Evolutionary conservation across 92 coral and sea anemone species (phyloP), one percentile per base, ranked within the genome.

Genomic region (Porites lobata): DNA sequence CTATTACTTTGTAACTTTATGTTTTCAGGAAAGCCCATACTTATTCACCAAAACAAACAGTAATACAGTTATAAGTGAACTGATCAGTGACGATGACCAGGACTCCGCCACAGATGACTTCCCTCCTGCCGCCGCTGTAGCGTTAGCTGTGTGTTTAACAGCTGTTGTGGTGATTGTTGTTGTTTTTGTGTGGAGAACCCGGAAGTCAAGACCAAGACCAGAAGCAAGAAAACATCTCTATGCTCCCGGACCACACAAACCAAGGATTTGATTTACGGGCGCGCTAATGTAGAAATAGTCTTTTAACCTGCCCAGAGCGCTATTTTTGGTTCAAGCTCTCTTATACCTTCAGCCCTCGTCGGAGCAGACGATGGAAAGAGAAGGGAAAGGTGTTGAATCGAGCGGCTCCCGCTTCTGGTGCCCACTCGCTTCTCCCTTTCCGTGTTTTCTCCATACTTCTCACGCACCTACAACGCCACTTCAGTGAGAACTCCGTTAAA

Each of bases 111-210:
- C 79, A 53, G 50, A 52, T 4, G 92, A 58, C 53, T 92, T 93
- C 75, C 98, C 94, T 0, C 87, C 98, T 13, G 85, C 76, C 63
- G 98, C 96, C 47, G 94, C 98, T 13, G 85, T 95, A 24, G 81
- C 92, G 4, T 65, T 95, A 80, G 90, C 98, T 21, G 94, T 95
- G 43, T 77, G 91, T 68, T 86, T 95, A 9, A 84, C 86, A 50
- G 87, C 81, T 8, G 88, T 75, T 18, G 94, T 95, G 62, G 52
- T 95, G 6, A 78, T 68, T 17, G 87, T 91, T 1, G 91, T 83
- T 38, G 69, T 91, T 51, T 81, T 65, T 47, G 94, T 93, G 15
- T 93, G 92, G 85, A 95, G 90, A 79, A 91, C 93, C 67, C 85
- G 96, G 0, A 85, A 81, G 50, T 90, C 96, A 38, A 79, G 98